Evolutionary conservation across 2,888 invertebrate genomes (phyloP).

Genomic region (Aethes cnicana): DNA sequence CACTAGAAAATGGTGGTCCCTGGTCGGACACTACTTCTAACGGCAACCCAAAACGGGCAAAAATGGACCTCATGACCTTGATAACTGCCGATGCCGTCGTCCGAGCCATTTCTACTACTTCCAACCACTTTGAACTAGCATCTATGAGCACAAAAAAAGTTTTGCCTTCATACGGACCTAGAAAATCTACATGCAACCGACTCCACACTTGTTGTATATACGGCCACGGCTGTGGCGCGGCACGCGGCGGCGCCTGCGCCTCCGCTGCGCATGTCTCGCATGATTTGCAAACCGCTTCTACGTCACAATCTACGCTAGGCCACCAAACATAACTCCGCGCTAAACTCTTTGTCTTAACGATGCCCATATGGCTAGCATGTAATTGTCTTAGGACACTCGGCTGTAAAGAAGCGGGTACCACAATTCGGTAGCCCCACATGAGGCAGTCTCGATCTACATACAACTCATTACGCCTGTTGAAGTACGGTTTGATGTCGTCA

Average conservation of each 20-base stretch:
- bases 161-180: too few species aligned
- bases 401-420: not conserved
- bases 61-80: not conserved
- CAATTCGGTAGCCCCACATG: conserved; percentile 5
- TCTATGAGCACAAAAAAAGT: too few species aligned
- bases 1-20: conserved; percentile 18
- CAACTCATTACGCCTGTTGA: not conserved
- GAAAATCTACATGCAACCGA: not conserved
- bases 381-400: not conserved
- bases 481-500: not conserved
- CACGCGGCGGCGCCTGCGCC: not conserved
- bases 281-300: not conserved
- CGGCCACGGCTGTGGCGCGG: not conserved
- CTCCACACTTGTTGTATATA: too few species aligned
- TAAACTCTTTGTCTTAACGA: not conserved
- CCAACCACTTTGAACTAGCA: not conserved
- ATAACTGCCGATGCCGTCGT: not conserved
- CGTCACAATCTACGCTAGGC: not conserved
- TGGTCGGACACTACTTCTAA: conserved; percentile 16
- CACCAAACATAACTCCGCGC: conserved; percentile 6
- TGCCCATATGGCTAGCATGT: conserved; percentile 4
- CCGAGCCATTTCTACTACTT: not conserved
- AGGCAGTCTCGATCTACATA: not conserved
- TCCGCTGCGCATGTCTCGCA: conserved; percentile 4
- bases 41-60: too few species aligned